phyloP scores from a whole-genome alignment of 2,113 vertebrate species.

The Brienomyrus brachyistius region DNA sequence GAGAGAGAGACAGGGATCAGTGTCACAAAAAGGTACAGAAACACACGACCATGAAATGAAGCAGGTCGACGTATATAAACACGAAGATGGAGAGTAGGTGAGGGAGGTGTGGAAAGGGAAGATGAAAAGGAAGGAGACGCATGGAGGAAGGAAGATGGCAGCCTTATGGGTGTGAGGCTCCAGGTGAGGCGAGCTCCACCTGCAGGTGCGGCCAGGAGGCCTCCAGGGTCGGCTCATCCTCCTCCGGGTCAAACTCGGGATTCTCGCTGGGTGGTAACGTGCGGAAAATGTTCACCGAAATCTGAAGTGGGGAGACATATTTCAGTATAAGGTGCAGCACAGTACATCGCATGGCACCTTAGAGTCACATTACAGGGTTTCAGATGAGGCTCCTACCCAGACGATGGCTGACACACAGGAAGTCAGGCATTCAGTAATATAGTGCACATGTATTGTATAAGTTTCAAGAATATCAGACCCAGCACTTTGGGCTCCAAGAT shows the following conservation, averaged over 20 bases:
- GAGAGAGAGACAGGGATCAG: neutral
- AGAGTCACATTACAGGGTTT: neutral
- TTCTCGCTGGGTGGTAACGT: slow-evolving; percentile 87
- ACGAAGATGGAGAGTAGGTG: neutral
- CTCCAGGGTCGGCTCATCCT: slow-evolving; percentile 84
- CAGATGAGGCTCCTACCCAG: neutral
- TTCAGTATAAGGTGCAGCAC: neutral
- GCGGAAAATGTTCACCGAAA: slow-evolving; percentile 86
- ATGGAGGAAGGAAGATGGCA: neutral
- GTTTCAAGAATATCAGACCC: neutral
- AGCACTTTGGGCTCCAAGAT: neutral
- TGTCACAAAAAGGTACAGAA: neutral
- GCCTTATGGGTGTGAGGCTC: neutral
- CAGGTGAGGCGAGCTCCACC: slow-evolving; percentile 45
- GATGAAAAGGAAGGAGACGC: neutral
- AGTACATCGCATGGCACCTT: neutral
- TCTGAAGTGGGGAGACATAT: slow-evolving; percentile 49
- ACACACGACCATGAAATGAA: slow-evolving; percentile 4
- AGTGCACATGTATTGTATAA: neutral
- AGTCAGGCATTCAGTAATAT: neutral
- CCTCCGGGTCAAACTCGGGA: slow-evolving; percentile 86
- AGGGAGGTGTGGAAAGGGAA: neutral
- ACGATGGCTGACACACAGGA: neutral
- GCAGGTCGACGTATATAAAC: neutral
- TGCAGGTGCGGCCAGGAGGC: slow-evolving; percentile 91